Percentiles rank a stretch among this genome's conserved stretches.
These are phyloP conservation scores for Didymodactylos carnosus DNA, from an alignment of 2,888 invertebrate genomes.

Conservation along the genomic window DNA sequence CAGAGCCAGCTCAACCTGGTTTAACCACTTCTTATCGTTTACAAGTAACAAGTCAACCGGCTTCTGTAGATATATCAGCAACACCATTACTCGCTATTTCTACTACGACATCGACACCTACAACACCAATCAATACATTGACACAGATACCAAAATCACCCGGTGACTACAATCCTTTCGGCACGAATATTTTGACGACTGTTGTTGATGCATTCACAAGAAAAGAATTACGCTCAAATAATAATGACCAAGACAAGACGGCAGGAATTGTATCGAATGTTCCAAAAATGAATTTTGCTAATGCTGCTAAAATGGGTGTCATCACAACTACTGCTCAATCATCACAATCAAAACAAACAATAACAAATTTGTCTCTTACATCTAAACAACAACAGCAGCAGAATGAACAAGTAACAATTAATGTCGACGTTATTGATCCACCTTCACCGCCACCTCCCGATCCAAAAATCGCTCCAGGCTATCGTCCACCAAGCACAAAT, in stretches of 20 bases:
- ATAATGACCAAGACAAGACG: not conserved
- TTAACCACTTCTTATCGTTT: too few species aligned
- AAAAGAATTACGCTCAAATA: not conserved
- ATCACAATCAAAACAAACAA: too few species aligned
- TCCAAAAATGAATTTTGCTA: not conserved
- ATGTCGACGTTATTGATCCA: not conserved
- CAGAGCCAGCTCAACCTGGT: too few species aligned
- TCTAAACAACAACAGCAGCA: too few species aligned
- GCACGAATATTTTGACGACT: not conserved
- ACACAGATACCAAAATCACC: too few species aligned
- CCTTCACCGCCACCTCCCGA: not conserved
- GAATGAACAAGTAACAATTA: not conserved
- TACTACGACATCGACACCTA: not conserved
- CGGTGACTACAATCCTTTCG: not conserved
- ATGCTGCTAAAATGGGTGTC: not conserved
- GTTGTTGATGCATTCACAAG: not conserved
- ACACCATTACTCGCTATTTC: not conserved
- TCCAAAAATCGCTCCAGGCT: not conserved
- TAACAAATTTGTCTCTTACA: too few species aligned
- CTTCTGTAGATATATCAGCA: too few species aligned
- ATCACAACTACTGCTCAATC: not conserved
- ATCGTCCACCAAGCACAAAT: not conserved
- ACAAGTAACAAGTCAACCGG: too few species aligned
- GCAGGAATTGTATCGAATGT: too few species aligned
- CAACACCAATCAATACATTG: not conserved